Evolutionary conservation across 2,888 invertebrate species (phyloP), one percentile per base, ranked within the genome.

Genomic region (Osmoderma eremita): DNA sequence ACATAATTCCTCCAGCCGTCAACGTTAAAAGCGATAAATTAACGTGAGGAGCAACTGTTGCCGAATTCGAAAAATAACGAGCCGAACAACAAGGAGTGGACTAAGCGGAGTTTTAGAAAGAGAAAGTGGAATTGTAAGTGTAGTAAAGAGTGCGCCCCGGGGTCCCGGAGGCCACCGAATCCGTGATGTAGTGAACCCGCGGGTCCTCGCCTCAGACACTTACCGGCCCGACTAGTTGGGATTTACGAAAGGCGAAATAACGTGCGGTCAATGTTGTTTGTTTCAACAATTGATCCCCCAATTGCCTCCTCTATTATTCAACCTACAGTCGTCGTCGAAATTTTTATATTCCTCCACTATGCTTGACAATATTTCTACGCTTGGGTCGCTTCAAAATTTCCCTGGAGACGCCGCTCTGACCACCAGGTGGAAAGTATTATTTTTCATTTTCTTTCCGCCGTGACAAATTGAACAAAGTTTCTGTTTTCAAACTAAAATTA

Each of bases 241-340:
- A 79, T 79, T 79, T 79, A 78, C 76, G 75, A 72, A 73, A 71
- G 75, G 64, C 73, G 71, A 72, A 76, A 76, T 76, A 76, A 76
- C 76, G 73, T 73, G 75, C 74, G 76, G 77, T 75, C 76, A 76
- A 74, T 72, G 72, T 71, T 76, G 76, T 77, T 76, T 77, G 74
- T 76, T 78, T 78, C 76, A 77, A 77, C 77, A 79, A 78, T 78
- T 78, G 78, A 76, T 76, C 75, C 73, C 69, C 67, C 73, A 74
- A 78, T 77, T 74, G 75, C 74, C 73, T 74, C 66, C 69, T 78
- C 70, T 75, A 77, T 78, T 78, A 77, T 78, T 77, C 75, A 77
- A 69, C 70, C 70, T 70, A 69, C 64, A 61, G 67, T 69, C 64
- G 71, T 71, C 65, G 58, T 48, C 65, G 65, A 68, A 62, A 72